Evolutionary conservation across 2,888 invertebrate species (phyloP), one percentile per base, ranked within the genome.

Genomic region (Siphonodentalium dalli): DNA sequence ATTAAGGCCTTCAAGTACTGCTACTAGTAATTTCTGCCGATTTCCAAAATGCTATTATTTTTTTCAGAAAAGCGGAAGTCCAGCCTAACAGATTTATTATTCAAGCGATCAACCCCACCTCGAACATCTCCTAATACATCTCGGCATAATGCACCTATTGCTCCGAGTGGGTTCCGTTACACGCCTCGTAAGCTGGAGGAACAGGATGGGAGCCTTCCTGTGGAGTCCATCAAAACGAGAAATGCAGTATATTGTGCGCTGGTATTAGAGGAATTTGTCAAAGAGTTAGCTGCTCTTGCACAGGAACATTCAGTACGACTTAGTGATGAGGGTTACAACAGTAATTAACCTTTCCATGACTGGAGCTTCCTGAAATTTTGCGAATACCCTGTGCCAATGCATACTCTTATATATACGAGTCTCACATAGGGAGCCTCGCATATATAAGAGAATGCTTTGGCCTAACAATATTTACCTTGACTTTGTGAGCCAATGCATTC

Each of bases 211-310:
- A 61, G 64, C n/a, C 61, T 61, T 23, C 65, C 56, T 23, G 49
- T 61, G 62, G 77, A 78, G 47, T 66, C 76, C 8, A 44, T 77
- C 7, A 78, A 79, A 64, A 79, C 77, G 1, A 80, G 82, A 60
- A 82, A 83, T 56, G 79, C 82, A 49, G 89, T 91, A 1, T 84
- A 91, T 59, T 90, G 90, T 74, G 93, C 95, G 1, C 90, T 98
- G 6, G 84, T 98, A 39, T 84, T 97, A 57, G 93, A 95, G 74
- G 97, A 98, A 79, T 95, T 98, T 90, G 85, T 95, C 0, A 94
- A 95, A 80, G 96, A 97, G 83, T 84, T 98, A 55, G 92, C 97
- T 0, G 93, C 97, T 13, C 86, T 98, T 51, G 90, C 93, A 60
- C 92, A 95, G 80, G 97, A 98, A 81, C 97, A 98, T 80, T 89